A percentile compares a stretch with the other conserved stretches of the same genome.
Evolutionary conservation across 2,797 vertebrate genomes (phyloP).

Genomic region (Acanthornis magna): DNA sequence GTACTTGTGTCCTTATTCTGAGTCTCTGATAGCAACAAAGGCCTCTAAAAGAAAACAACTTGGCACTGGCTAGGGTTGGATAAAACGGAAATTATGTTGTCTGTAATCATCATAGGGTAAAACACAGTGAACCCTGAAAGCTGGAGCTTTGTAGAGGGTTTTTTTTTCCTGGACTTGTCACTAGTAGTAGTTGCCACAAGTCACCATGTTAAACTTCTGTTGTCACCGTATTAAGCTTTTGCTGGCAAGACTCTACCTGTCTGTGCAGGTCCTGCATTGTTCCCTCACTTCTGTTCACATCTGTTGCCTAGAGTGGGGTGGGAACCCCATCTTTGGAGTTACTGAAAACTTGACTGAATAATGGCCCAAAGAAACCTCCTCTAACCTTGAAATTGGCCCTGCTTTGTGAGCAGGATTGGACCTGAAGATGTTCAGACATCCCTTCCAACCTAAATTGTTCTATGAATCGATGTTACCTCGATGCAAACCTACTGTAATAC

Average conservation of each 20-base stretch:
- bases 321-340: background rate
- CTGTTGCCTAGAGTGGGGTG: background rate
- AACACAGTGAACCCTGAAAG: background rate
- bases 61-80: background rate
- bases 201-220: background rate
- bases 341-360: background rate
- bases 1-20: background rate
- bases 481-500: background rate
- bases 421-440: background rate
- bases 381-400: background rate
- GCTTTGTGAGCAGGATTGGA: background rate
- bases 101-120: background rate
- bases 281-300: background rate
- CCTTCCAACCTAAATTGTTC: background rate
- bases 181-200: background rate
- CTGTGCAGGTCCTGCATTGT: background rate
- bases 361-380: background rate
- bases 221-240: background rate
- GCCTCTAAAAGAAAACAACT: background rate
- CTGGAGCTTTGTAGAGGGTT: background rate
- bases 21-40: background rate
- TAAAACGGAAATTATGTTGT: background rate
- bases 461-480: background rate
- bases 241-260: background rate
- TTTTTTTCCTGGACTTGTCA: background rate